Evolutionary conservation across 2,113 vertebrate genomes (phyloP), one percentile per base, ranked within the genome.

Genomic region (Cyphomyrus plagiostoma): DNA sequence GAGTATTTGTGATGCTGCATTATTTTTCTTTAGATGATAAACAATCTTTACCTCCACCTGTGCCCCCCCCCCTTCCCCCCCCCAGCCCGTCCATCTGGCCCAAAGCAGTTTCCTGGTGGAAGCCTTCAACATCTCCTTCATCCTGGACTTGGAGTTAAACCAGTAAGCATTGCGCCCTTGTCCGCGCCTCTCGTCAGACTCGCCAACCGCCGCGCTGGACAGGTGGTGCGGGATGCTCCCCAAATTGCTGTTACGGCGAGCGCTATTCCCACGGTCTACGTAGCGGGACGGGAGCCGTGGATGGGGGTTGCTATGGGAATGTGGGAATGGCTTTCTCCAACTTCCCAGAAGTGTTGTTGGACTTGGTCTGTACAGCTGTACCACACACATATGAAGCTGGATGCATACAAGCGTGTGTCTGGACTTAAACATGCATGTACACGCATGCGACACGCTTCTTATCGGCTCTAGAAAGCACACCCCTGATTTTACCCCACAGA

Each of bases 81-180:
- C 39, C 46, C 93, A 98, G 97, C 94, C 95, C 0, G 94, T 97
- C 90, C 97, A 98, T 89, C 93, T 98, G 95, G 98, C 97, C 1
- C 97, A 94, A 92, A 97, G 96, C 94, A 96, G 95, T 93, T 98
- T 98, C 87, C 92, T 96, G 92, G 94, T 98, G 88, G 94, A 94
- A 13, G 97, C 96, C 89, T 98, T 98, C 62, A 96, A 96, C 92
- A 95, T 89, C 0, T 94, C 95, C 92, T 98, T 98, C 95, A 97
- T 95, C 48, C 94, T 98, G 93, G 98, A 98, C 92, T 96, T 98
- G 91, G 96, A 94, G 91, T 91, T 98, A 26, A 98, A 98, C 93
- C 97, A 98, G 98, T 98, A 90, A 97, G 98, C 95, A 89, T 46
- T 26, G 19, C n/a, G 19, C 56, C 9, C 23, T 50, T 11, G 15